Evolutionary conservation across 2,113 vertebrate genomes (phyloP), one percentile per base, ranked within the genome.

Genomic region (Callipepla squamata): DNA sequence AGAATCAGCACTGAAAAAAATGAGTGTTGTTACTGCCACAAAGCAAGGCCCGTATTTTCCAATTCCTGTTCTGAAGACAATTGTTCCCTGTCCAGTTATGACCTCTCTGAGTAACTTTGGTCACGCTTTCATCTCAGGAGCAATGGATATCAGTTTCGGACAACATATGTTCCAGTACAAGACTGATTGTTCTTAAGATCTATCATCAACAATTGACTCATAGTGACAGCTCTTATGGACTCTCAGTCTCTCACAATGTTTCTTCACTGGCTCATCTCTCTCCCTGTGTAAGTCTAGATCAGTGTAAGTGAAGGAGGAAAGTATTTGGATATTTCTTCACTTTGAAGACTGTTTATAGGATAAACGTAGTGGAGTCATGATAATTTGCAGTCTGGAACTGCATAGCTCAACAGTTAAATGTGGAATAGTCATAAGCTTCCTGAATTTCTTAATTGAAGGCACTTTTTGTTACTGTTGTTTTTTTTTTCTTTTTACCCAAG

Each of bases 1-100:
- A 93, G 83, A 88, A 87, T 14, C 40, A 72, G 69, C 40, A 72
- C 25, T 17, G 66, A 36, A 90, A 62, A 89, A 92, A 92, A 81
- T 6, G 2, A 70, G 58, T 42, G 55, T 30, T 6, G 4, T 22
- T 92, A 48, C 79, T 87, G 36, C 42, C 0, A 2, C 25, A 17
- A 92, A 61, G 34, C 38, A 83, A 67, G 36, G 48, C 13, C 63
- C 20, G 36, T 38, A 48, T 79, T 92, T 89, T 69, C 80, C 86
- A 73, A 1, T 65, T 76, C 13, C 0, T 1, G 2, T 30, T 76
- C 38, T 63, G 76, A 87, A 92, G 78, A 45, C n/a, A 76, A 40
- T 47, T 76, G 45, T 38, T 91, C 40, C 32, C 42, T 68, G 28
- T 53, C n/a, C 58, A 82, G 2, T 42, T 50, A 18, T 23, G 40